Percentiles rank a stretch among this genome's conserved stretches.
Conservation (phyloP, 2,888 invertebrate genomes). For the Neelides folsomi region DNA sequence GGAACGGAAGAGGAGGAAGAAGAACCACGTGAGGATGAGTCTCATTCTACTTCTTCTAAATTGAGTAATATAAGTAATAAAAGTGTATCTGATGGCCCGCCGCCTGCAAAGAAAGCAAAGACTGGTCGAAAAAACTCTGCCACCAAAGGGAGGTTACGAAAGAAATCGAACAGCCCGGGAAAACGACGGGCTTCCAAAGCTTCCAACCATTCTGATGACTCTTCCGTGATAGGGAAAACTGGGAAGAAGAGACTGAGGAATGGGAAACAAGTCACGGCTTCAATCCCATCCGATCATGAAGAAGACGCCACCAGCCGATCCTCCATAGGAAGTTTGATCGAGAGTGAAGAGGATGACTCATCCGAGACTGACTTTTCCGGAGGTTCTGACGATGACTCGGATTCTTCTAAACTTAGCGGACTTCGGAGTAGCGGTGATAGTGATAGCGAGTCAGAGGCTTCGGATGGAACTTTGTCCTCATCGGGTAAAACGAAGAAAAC, state of each 20-base stretch:
- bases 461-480: no score
- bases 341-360: conserved; percentile 20
- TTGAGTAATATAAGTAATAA: no score
- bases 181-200: no score
- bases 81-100: no score
- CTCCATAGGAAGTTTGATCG: conserved; percentile 17
- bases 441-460: no score
- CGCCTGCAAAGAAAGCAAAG: no score
- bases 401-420: conserved; percentile 6
- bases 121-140: no score
- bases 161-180: no score
- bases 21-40: conserved; percentile 4
- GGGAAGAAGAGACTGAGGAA: neutral
- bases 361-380: conserved; percentile 11
- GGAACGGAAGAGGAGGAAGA: conserved; percentile 31
- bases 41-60: no score
- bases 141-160: no score
- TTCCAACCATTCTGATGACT: no score
- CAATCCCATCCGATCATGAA: conserved; percentile 13
- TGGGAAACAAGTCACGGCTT: neutral
- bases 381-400: conserved; percentile 1
- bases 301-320: conserved; percentile 25
- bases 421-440: no score
- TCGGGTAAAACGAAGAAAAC: conserved; percentile 8
- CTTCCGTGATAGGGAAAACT: neutral